These are phyloP conservation scores for Xenopus borealis DNA, from an alignment of 2,113 vertebrate genomes.

Conservation along the genomic window DNA sequence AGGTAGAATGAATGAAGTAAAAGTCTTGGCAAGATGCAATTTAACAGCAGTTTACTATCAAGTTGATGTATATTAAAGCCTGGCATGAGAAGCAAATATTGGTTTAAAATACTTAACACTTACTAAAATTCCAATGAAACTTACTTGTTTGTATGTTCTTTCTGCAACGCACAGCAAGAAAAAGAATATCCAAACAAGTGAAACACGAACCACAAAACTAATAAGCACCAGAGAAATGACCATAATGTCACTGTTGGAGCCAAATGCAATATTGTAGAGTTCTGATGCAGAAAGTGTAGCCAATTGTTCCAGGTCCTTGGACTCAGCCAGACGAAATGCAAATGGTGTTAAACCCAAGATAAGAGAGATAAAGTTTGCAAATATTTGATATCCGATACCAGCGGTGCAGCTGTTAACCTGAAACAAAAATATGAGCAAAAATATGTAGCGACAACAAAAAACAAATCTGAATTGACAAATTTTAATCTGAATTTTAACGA, in stretches of 20 bases:
- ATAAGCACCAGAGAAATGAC: constrained; percentile 87
- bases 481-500: too few species aligned
- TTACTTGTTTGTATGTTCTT: constrained; percentile 95
- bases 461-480: too few species aligned
- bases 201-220: constrained; percentile 88
- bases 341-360: constrained; percentile 90
- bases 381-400: constrained; percentile 96
- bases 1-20: too few species aligned
- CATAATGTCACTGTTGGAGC: constrained; percentile 73
- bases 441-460: too few species aligned
- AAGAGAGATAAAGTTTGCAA: constrained; percentile 86
- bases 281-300: constrained; percentile 78
- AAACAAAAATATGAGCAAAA: constrained; percentile 30
- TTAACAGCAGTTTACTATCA: too few species aligned
- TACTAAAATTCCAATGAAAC: constrained; percentile 24
- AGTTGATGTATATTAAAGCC: too few species aligned
- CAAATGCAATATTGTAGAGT: constrained; percentile 79
- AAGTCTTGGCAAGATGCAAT: too few species aligned
- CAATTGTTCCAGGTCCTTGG: constrained; percentile 84
- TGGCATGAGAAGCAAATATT: too few species aligned
- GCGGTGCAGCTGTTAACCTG: constrained; percentile 92
- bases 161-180: constrained; percentile 97
- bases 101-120: too few species aligned
- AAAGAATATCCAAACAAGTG: constrained; percentile 98
- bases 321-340: constrained; percentile 85